Evolutionary conservation across 2,888 invertebrate species (phyloP).

Genomic region (Siphonodentalium dalli): DNA sequence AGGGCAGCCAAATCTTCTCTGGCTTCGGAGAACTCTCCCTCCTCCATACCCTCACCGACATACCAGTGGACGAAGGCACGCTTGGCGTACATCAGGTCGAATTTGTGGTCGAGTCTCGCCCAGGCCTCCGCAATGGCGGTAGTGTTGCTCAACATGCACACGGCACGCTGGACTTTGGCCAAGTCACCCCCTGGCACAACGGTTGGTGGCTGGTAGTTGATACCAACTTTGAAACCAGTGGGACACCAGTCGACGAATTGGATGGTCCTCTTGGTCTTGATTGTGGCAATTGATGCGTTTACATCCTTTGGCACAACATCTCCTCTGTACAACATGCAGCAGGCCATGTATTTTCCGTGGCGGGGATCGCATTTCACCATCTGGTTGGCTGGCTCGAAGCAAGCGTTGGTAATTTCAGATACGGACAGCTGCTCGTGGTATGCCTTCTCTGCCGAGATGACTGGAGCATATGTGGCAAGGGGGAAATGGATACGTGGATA

Average conservation of each 20-base stretch:
- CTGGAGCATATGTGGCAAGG: conserved; percentile 83
- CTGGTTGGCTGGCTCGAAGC: conserved; percentile 84
- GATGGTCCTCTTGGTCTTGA: conserved; percentile 52
- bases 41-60: conserved; percentile 51
- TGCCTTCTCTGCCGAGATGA: conserved; percentile 92
- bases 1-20: conserved; percentile 50
- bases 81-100: conserved; percentile 48
- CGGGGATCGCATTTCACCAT: conserved; percentile 77
- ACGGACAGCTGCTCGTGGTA: conserved; percentile 80
- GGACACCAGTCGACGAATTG: conserved; percentile 69
- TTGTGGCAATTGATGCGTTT: conserved; percentile 53
- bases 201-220: conserved; percentile 77
- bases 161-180: conserved; percentile 67
- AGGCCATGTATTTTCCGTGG: conserved; percentile 64
- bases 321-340: conserved; percentile 55
- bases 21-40: conserved; percentile 50
- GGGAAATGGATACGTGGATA: conserved; percentile 93
- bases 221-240: conserved; percentile 74
- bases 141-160: conserved; percentile 67
- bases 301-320: conserved; percentile 56
- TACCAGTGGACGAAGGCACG: conserved; percentile 61
- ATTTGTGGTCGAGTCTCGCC: conserved; percentile 61
- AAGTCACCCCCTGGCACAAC: conserved; percentile 95
- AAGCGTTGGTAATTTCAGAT: conserved; percentile 90
- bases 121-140: conserved; percentile 67